phyloP scores from a whole-genome alignment of 2,113 vertebrate genomes.

The Tringa solitaria region DNA sequence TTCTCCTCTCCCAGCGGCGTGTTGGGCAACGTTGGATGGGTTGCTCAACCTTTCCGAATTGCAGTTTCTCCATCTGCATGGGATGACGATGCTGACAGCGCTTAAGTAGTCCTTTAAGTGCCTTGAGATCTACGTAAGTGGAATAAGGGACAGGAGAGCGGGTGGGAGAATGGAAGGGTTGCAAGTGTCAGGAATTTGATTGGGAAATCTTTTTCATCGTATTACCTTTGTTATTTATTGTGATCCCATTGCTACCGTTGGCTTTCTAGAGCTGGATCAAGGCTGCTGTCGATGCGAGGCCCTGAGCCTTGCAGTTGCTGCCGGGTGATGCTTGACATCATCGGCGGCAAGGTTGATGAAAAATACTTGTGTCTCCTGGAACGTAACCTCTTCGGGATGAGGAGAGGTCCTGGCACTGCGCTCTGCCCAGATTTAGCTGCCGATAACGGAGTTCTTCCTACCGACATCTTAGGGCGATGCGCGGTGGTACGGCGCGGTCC shows the following conservation, averaged over 20 bases:
- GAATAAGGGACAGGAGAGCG: not conserved
- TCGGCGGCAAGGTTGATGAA: not conserved
- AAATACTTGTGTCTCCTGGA: not conserved
- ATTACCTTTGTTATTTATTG: not conserved
- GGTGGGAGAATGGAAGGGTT: not conserved
- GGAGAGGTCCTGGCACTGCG: not conserved
- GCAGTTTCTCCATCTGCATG: not conserved
- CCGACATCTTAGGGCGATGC: not conserved
- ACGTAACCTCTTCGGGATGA: not conserved
- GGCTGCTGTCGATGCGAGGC: not conserved
- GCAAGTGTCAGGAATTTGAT: not conserved
- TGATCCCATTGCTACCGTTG: not conserved
- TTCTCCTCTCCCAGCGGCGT: not conserved
- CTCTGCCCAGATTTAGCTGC: not conserved
- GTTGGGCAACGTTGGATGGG: not conserved
- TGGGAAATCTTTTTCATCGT: not conserved
- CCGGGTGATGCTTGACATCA: not conserved
- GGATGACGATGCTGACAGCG: not conserved
- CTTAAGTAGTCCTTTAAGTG: not conserved
- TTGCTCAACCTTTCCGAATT: not conserved
- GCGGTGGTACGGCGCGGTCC: fast-evolving
- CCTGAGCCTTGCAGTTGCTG: not conserved
- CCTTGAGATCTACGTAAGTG: not conserved
- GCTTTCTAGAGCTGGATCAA: not conserved
- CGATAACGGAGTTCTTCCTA: slow-evolving; percentile 8